Conservation (phyloP, 2,888 invertebrate species). For the Drosophila demipolita region DNA sequence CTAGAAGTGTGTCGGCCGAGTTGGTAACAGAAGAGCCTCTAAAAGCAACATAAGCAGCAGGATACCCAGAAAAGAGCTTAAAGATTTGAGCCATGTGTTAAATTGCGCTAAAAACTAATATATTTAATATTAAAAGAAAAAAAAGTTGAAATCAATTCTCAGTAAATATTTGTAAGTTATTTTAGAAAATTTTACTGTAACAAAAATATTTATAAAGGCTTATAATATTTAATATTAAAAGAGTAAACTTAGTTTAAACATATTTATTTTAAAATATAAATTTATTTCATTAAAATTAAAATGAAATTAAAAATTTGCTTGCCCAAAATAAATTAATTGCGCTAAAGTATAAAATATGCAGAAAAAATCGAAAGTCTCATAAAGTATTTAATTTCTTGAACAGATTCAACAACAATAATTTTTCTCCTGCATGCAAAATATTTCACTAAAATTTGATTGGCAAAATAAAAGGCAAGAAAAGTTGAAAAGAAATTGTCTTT, state of each 20-base stretch:
- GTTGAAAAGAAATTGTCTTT: not conserved
- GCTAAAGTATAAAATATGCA: too few relatives aligned
- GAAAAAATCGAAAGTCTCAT: not conserved
- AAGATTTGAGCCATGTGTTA: not conserved
- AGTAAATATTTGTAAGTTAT: not conserved
- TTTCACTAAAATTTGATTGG: not conserved
- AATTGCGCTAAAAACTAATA: not conserved
- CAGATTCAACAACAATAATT: not conserved
- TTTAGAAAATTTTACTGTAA: not conserved
- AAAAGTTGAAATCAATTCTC: too few relatives aligned
- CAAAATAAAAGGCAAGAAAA: not conserved
- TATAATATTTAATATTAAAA: too few relatives aligned
- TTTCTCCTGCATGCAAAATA: not conserved
- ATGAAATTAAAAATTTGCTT: too few relatives aligned
- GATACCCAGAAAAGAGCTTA: conserved; percentile 2
- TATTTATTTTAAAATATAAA: too few relatives aligned
- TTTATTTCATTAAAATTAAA: too few relatives aligned
- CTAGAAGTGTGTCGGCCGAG: conserved; percentile 22
- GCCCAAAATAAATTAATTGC: too few relatives aligned
- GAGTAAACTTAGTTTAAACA: too few relatives aligned
- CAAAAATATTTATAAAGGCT: not conserved
- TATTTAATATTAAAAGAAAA: too few relatives aligned
- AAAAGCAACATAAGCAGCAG: not conserved
- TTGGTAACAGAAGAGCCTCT: conserved; percentile 16
- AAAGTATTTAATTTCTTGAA: not conserved